Percentiles rank a stretch among this genome's conserved stretches.
phyloP scores from a whole-genome alignment of 2,888 invertebrate species.

The Nymphalis polychloros region DNA sequence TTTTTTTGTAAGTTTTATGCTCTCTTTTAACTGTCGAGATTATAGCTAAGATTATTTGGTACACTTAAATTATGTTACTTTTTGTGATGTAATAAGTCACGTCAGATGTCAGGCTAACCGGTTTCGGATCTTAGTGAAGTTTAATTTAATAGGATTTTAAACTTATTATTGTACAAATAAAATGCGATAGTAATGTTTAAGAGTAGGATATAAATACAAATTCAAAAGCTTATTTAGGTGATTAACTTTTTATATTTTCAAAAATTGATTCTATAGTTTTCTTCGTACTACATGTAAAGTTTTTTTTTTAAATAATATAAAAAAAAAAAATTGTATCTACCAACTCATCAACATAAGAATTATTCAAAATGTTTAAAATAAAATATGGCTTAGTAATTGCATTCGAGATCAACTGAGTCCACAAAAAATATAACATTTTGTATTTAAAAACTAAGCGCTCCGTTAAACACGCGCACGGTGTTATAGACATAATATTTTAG shows the following conservation, averaged over 20 bases:
- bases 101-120: not conserved
- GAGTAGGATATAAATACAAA: not conserved
- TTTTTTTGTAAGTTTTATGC: not conserved
- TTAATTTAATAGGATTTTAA: not conserved
- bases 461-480: conserved; percentile 14
- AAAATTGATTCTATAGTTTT: no score
- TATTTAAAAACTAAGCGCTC: conserved; percentile 20
- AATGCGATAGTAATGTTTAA: not conserved
- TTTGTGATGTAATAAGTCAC: conserved; percentile 5
- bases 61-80: conserved; percentile 5
- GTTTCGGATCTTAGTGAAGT: conserved; percentile 6
- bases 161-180: not conserved
- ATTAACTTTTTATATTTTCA: no score
- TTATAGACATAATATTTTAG: conserved; percentile 9
- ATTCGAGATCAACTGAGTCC: not conserved
- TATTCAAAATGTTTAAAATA: no score
- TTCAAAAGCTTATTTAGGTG: no score
- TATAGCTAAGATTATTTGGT: not conserved
- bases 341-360: no score
- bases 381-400: not conserved
- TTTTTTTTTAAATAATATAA: no score
- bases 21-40: conserved; percentile 7
- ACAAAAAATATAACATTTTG: not conserved
- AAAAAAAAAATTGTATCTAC: no score
- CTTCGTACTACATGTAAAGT: no score